These are phyloP conservation scores for Dinocampus coccinellae DNA, from an alignment of 2,888 invertebrate genomes.

Conservation along the genomic window DNA sequence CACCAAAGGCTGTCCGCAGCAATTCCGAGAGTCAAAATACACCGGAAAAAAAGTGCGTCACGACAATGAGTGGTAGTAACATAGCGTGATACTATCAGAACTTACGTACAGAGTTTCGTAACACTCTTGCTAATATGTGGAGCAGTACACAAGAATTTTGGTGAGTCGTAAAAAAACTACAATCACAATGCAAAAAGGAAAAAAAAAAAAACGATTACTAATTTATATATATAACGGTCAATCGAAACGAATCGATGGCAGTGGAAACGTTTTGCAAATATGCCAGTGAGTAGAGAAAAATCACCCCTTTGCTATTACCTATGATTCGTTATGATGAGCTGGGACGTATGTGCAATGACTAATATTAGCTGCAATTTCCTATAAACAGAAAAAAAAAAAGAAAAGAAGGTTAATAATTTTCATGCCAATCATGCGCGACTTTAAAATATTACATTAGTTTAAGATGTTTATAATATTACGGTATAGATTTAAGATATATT, in stretches of 20 bases:
- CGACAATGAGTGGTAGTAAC: constrained; percentile 73
- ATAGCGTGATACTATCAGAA: constrained; percentile 72
- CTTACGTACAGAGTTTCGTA: constrained; percentile 64
- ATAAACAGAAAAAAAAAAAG: constrained; percentile 14
- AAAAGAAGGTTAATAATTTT: constrained; percentile 36
- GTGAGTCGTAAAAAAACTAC: constrained; percentile 46
- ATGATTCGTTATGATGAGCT: background rate
- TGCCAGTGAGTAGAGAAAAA: background rate
- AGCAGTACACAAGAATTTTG: constrained; percentile 63
- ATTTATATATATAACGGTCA: background rate
- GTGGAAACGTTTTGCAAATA: background rate
- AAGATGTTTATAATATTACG: constrained; percentile 14
- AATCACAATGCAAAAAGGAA: background rate
- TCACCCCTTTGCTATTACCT: background rate
- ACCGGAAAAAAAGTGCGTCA: constrained; percentile 72
- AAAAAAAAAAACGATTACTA: background rate
- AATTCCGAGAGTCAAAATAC: constrained; percentile 72
- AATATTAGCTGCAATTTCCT: background rate
- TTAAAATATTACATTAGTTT: constrained; percentile 17
- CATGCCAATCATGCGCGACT: constrained; percentile 37
- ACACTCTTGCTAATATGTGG: constrained; percentile 62
- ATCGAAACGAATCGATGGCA: constrained; percentile 5
- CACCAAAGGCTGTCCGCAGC: constrained; percentile 70
- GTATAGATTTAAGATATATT: constrained; percentile 55
- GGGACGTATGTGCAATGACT: constrained; percentile 34